Evolutionary conservation across 2,113 vertebrate genomes (phyloP), one percentile per base, ranked within the genome.

Genomic region (Ptyas mucosa): DNA sequence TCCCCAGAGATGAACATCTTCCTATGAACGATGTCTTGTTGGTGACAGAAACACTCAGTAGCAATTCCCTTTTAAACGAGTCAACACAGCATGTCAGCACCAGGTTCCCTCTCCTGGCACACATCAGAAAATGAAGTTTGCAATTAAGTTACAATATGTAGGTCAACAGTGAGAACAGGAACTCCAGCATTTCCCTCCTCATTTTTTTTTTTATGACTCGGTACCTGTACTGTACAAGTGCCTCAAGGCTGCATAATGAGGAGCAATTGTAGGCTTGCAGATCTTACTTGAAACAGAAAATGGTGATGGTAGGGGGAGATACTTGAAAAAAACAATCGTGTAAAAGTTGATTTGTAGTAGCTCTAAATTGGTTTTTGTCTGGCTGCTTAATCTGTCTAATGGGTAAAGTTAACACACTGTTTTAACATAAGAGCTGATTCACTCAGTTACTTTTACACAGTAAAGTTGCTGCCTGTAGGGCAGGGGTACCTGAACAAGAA

Each of bases 131-230:
- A 90, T 87, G 51, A 90, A 94, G 58, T 92, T 90, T 90, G 58
- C 85, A 90, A 94, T 92, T 94, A 94, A 89, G 53, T 87, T 85
- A 90, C 58, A 94, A 89, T 69, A 94, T 90, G 81, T 94, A 90
- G 88, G 88, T 93, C 93, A 93, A 53, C 10, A 34, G 43, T 43
- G 81, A 85, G 90, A 90, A 95, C 51, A 90, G 88, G 61, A 85
- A 43, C 1, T 75, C 61, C 20, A 61, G 88, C 8, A 49, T 61
- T 85, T 8, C 51, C 57, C 15, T 20, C 7, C n/a, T n/a, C 49
- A 69, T 11, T 9, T 39, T 55, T 43, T 46, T 53, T 88, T 12
- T 34, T 90, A 53, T 53, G 26, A 24, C 26, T 88, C 26, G 21
- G 29, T 58, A 51, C 64, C 81, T 87, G n/a, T 46, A 53, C 46